Evolutionary conservation across 2,113 vertebrate genomes (phyloP).

Genomic region (Podocnemis expansa): DNA sequence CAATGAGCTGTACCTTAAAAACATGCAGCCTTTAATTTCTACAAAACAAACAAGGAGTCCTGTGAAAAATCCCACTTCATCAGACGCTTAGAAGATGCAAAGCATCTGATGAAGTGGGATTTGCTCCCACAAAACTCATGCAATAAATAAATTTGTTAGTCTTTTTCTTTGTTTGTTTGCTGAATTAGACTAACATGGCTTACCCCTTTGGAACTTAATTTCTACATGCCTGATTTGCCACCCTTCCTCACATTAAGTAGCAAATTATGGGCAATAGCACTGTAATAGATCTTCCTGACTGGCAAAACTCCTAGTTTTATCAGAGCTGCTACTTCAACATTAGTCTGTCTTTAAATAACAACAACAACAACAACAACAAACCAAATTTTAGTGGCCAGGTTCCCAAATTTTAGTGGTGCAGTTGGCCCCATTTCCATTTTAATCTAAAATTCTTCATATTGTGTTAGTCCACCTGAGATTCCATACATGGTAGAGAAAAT

Average conservation of each 20-base stretch:
- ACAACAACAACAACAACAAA: too few species aligned
- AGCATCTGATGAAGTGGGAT: too few species aligned
- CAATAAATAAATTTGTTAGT: too few species aligned
- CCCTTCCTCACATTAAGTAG: neutral
- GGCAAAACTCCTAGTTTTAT: rapidly evolving
- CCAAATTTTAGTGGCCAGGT: neutral
- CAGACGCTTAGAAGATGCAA: too few species aligned
- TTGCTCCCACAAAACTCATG: too few species aligned
- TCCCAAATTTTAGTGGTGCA: neutral
- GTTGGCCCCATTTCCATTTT: neutral
- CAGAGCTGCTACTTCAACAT: neutral
- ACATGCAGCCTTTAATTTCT: neutral
- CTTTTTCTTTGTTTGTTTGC: too few species aligned
- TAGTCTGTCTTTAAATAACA: neutral
- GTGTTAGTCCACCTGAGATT: neutral
- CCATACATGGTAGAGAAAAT: neutral
- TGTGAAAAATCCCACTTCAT: too few species aligned
- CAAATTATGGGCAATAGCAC: neutral
- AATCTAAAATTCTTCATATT: neutral
- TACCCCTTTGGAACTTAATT: too few species aligned
- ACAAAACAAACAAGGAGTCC: too few species aligned
- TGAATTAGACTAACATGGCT: too few species aligned
- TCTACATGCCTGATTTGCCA: neutral
- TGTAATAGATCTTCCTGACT: neutral
- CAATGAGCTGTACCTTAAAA: neutral